These are phyloP conservation scores for Hypotaenidia philippensis DNA, from an alignment of 2,797 vertebrate genomes.

Conservation along the genomic window DNA sequence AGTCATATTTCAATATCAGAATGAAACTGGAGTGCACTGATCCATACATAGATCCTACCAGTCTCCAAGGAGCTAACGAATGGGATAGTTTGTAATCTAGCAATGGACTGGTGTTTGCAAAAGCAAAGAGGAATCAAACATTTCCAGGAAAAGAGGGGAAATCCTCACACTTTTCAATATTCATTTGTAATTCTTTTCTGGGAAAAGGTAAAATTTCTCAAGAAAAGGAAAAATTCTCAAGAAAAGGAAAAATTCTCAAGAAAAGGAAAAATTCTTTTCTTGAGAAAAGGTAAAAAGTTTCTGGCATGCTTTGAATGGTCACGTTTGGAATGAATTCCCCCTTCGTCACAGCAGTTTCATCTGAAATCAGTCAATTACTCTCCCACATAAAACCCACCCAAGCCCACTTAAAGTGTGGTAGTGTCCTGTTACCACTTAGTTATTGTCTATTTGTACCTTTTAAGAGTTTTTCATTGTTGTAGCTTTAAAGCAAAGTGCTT, in stretches of 20 bases:
- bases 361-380: background rate
- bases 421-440: background rate
- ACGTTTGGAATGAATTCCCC: fast-evolving
- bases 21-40: background rate
- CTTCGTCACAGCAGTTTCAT: background rate
- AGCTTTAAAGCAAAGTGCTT: background rate
- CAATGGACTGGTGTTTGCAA: background rate
- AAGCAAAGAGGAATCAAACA: background rate
- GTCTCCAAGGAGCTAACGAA: background rate
- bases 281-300: background rate
- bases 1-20: background rate
- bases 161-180: background rate
- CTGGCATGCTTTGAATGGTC: background rate
- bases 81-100: background rate
- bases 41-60: background rate
- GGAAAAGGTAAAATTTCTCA: background rate
- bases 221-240: too few species aligned
- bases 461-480: background rate
- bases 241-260: too few species aligned
- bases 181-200: background rate
- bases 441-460: background rate
- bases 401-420: background rate
- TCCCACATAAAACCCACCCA: background rate
- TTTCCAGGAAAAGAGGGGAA: background rate
- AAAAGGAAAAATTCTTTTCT: too few species aligned